Evolutionary conservation across 1,140 invertebrate species (phyloP).

Genomic region (Mesaphorura yosii): DNA sequence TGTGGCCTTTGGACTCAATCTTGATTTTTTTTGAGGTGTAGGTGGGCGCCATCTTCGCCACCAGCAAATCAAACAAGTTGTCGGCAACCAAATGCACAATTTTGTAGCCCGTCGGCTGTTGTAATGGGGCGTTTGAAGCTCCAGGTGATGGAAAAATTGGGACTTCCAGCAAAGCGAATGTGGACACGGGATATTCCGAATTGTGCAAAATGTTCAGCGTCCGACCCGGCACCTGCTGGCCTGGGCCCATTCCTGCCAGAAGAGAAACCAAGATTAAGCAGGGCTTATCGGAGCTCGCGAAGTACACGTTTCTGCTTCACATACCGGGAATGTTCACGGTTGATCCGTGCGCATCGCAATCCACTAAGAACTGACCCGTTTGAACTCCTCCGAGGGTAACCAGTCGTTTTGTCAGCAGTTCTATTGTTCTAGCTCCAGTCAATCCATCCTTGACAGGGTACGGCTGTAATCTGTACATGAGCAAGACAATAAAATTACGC

Average conservation of each 20-base stretch:
- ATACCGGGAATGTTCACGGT: no score
- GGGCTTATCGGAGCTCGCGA: no score
- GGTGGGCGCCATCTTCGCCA: constrained; percentile 74
- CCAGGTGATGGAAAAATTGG: constrained; percentile 8
- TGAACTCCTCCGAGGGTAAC: constrained; percentile 71
- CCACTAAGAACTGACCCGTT: constrained; percentile 78
- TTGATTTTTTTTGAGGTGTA: constrained; percentile 72
- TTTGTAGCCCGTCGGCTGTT: constrained; percentile 36
- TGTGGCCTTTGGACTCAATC: constrained; percentile 81
- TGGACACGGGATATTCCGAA: constrained; percentile 86
- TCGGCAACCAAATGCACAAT: constrained; percentile 78
- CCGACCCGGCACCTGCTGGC: constrained; percentile 53
- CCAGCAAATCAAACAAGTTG: constrained; percentile 75
- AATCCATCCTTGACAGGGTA: constrained; percentile 75
- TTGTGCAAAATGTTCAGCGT: constrained; percentile 85
- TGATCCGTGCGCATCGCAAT: constrained; percentile 75
- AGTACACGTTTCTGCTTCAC: no score
- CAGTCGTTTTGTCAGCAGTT: constrained; percentile 71
- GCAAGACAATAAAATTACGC: neutral
- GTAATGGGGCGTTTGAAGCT: neutral
- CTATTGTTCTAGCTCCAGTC: constrained; percentile 71
- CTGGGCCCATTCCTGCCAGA: constrained; percentile 8
- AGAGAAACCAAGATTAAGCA: no score
- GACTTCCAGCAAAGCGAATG: constrained; percentile 82
- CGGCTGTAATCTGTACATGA: constrained; percentile 50